A percentile compares a stretch with the other conserved stretches of the same genome.
phyloP scores from a whole-genome alignment of 2,113 vertebrate species.

The Tretioscincus oriximinensis region DNA sequence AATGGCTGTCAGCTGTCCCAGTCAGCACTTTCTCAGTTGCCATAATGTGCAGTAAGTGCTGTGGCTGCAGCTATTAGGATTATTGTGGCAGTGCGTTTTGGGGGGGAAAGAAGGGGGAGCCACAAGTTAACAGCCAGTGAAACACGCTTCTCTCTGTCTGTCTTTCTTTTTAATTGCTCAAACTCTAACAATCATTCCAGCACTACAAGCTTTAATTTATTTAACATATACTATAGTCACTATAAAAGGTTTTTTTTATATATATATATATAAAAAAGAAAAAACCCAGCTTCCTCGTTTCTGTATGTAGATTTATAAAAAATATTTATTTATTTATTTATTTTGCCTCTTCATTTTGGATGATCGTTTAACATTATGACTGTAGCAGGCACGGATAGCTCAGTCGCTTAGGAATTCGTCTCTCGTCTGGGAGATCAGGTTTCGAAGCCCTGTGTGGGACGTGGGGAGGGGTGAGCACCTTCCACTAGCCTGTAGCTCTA shows the following conservation, averaged over 20 bases:
- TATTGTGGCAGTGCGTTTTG: constrained; percentile 60
- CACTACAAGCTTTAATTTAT: not conserved
- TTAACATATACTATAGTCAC: not conserved
- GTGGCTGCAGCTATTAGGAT: constrained; percentile 61
- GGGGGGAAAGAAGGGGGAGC: constrained; percentile 37
- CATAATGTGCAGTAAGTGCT: constrained; percentile 64
- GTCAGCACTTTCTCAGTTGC: constrained; percentile 76
- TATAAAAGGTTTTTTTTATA: not conserved
- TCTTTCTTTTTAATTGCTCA: constrained; percentile 28
- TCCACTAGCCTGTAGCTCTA: no score
- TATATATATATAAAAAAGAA: not conserved
- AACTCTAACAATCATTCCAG: constrained; percentile 2
- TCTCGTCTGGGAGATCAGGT: no score
- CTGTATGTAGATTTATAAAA: not conserved
- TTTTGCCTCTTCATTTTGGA: rapidly evolving
- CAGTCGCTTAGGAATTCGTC: no score
- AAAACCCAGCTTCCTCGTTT: not conserved
- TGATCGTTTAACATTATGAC: not conserved
- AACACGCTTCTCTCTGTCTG: constrained; percentile 31
- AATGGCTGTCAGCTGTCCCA: constrained; percentile 77
- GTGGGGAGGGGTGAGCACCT: no score
- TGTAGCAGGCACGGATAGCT: no score
- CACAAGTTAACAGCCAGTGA: constrained; percentile 64
- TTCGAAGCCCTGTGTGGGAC: no score
- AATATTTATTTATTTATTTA: no score